Conservation (phyloP, 2,113 vertebrate genomes). For the Cyprinodon variegatus region DNA sequence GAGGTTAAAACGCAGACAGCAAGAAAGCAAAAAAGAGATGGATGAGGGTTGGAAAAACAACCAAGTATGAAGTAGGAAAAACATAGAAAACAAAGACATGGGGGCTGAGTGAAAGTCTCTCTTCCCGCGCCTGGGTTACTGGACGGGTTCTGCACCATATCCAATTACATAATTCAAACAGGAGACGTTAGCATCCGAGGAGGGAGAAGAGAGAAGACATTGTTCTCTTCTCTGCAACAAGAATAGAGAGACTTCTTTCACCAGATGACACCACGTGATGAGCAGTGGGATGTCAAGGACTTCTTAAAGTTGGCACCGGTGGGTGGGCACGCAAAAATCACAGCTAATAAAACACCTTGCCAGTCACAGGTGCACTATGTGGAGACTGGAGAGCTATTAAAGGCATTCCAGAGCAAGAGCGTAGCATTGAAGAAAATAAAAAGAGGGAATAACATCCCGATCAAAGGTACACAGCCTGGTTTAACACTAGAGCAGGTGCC, state of each 20-base stretch:
- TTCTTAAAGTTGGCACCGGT: constrained; percentile 44
- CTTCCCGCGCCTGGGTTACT: constrained; percentile 33
- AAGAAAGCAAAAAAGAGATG: constrained; percentile 20
- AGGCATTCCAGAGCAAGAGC: constrained; percentile 62
- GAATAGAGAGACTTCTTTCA: constrained; percentile 43
- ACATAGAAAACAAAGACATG: constrained; percentile 37
- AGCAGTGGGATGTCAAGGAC: constrained; percentile 20
- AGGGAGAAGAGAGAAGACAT: constrained; percentile 56
- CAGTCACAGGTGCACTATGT: constrained; percentile 37
- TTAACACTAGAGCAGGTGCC: constrained; percentile 57
- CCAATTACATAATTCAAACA: constrained; percentile 61
- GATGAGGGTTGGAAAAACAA: constrained; percentile 31
- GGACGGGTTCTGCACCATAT: constrained; percentile 49
- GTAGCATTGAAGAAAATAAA: constrained; percentile 41
- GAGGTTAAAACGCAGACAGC: constrained; percentile 24
- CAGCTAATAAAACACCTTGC: constrained; percentile 57
- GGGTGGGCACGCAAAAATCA: constrained; percentile 53
- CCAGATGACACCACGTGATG: constrained; percentile 23
- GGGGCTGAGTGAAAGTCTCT: constrained; percentile 43
- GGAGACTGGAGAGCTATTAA: constrained; percentile 55
- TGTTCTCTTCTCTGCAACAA: constrained; percentile 56
- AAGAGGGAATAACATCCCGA: constrained; percentile 32
- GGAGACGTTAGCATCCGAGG: constrained; percentile 32
- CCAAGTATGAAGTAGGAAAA: constrained; percentile 21
- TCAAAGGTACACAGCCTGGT: constrained; percentile 27